phyloP scores from a whole-genome alignment of 2,113 vertebrate species.

The Capreolus pygargus region DNA sequence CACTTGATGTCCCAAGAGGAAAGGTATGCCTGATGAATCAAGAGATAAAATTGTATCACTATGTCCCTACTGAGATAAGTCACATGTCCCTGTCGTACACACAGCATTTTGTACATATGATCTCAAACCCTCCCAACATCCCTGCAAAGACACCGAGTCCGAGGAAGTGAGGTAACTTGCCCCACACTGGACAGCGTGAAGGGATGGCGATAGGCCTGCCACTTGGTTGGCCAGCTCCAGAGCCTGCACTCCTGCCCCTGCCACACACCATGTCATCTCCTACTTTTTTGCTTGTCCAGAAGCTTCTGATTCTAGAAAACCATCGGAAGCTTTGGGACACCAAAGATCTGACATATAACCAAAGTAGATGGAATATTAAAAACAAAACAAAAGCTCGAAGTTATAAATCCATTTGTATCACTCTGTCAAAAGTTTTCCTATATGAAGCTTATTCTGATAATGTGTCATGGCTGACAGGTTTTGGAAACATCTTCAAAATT shows the following conservation, averaged over 20 bases:
- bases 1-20: slow-evolving; percentile 16
- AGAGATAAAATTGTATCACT: slow-evolving; percentile 11
- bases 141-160: background rate
- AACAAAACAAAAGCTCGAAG: background rate
- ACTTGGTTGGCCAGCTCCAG: background rate
- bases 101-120: background rate
- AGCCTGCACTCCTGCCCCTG: background rate
- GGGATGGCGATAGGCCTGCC: background rate
- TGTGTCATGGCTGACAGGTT: background rate
- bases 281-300: background rate
- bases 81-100: background rate
- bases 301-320: background rate
- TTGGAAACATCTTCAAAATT: slow-evolving; percentile 4
- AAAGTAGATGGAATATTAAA: background rate
- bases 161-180: background rate
- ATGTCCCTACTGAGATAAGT: background rate
- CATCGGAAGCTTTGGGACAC: background rate
- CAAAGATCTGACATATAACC: background rate
- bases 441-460: slow-evolving; percentile 1
- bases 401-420: background rate
- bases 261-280: background rate
- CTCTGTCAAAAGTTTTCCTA: background rate
- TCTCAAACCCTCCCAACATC: background rate
- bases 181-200: background rate
- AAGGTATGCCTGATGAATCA: slow-evolving; percentile 15